phyloP scores from a whole-genome alignment of 2,888 invertebrate genomes.

The Pomacea canaliculata region DNA sequence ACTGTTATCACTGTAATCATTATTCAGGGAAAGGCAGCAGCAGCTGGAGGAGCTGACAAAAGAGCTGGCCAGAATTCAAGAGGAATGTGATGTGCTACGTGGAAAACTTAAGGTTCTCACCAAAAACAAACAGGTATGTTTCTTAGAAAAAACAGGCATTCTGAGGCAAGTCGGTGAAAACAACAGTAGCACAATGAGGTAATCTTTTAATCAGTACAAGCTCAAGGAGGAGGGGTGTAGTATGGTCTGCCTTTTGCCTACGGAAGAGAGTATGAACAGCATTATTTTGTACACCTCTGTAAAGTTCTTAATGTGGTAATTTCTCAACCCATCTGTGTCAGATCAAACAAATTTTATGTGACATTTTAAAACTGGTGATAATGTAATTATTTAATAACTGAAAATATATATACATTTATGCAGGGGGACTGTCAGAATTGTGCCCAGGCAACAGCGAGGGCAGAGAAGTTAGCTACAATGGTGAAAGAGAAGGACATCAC shows the following conservation, averaged over 20 bases:
- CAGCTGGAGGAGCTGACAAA: conserved; percentile 68
- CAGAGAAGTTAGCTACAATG: conserved; percentile 46
- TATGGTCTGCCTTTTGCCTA: no score
- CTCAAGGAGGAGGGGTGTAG: no score
- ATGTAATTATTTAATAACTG: no score
- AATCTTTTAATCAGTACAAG: no score
- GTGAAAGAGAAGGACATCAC: conserved; percentile 53
- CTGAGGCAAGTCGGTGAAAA: neutral
- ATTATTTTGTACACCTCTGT: no score
- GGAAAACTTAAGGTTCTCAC: conserved; percentile 57
- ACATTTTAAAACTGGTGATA: no score
- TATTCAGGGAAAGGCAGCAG: conserved; percentile 65
- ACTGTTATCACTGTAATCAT: no score
- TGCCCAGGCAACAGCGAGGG: conserved; percentile 43
- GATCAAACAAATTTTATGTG: no score
- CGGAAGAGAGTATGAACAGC: no score
- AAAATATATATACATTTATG: conserved; percentile 18
- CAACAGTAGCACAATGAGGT: no score
- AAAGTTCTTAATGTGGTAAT: no score
- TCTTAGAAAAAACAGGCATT: neutral
- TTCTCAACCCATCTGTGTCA: no score
- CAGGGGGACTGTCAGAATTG: conserved; percentile 57
- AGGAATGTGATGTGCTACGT: conserved; percentile 64
- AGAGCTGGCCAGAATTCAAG: conserved; percentile 63
- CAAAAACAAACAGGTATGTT: conserved; percentile 40